Conservation (phyloP, 2,113 vertebrate genomes). For the Anser cygnoides region DNA sequence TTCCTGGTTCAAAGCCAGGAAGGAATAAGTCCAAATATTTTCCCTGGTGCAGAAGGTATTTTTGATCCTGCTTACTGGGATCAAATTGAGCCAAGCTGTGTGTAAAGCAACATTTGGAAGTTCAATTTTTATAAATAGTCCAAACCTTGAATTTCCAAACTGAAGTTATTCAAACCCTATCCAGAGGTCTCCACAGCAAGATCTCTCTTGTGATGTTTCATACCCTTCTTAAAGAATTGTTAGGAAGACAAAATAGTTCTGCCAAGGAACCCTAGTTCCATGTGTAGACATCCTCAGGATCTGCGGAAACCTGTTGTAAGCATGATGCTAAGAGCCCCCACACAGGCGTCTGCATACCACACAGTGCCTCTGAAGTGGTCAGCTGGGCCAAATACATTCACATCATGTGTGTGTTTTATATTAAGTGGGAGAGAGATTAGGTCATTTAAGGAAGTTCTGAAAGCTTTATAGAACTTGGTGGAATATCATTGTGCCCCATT, state of each 20-base stretch:
- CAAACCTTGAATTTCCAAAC: background rate
- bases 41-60: background rate
- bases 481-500: background rate
- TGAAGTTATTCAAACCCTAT: background rate
- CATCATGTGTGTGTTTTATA: background rate
- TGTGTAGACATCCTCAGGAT: background rate
- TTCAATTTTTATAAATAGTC: background rate
- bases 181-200: background rate
- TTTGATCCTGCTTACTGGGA: background rate
- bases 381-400: background rate
- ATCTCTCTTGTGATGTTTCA: background rate
- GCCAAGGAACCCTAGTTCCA: background rate
- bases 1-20: constrained; percentile 10
- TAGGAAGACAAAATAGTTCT: background rate
- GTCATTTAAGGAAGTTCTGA: constrained; percentile 23
- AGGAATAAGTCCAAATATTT: background rate
- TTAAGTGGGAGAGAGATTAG: constrained; percentile 31
- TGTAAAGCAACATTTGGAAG: background rate
- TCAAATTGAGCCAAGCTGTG: background rate
- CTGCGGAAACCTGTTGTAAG: constrained; percentile 16
- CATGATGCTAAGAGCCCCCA: background rate
- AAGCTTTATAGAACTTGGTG: constrained; percentile 12
- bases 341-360: constrained; percentile 17
- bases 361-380: constrained; percentile 50
- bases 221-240: background rate